Conservation (phyloP, 2,888 invertebrate species). For the Ophion obscuratus region DNA sequence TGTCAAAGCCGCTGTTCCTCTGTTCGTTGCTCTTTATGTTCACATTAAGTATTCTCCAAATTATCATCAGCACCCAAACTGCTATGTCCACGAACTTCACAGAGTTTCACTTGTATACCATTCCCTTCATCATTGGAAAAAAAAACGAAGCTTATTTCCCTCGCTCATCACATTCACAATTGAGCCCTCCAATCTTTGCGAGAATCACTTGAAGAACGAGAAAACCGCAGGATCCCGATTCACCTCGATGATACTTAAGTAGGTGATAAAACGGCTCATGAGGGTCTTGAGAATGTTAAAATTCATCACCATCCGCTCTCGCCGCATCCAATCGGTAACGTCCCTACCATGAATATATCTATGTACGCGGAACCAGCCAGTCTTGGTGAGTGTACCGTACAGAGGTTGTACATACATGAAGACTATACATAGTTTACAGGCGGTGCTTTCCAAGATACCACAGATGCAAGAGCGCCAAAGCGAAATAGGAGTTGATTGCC, state of each 20-base stretch:
- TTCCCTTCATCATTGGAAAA: too few relatives aligned
- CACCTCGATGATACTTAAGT: background rate
- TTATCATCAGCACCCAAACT: too few relatives aligned
- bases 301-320: conserved; percentile 40
- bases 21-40: too few relatives aligned
- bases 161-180: too few relatives aligned
- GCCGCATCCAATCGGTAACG: conserved; percentile 43
- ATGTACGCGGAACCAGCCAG: background rate
- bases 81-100: too few relatives aligned
- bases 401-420: conserved; percentile 34
- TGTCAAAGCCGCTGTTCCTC: too few relatives aligned
- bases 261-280: background rate
- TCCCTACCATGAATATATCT: conserved; percentile 7
- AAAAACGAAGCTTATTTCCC: too few relatives aligned
- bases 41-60: too few relatives aligned
- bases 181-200: background rate
- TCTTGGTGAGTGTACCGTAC: conserved; percentile 6
- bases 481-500: conserved; percentile 66
- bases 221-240: background rate
- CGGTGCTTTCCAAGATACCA: conserved; percentile 47
- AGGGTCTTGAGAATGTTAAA: conserved; percentile 25
- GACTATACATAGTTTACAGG: conserved; percentile 43
- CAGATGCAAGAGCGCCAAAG: conserved; percentile 60
- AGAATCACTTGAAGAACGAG: background rate
- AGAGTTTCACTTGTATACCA: too few relatives aligned